Conservation (phyloP, 2,888 invertebrate genomes). For the Hypolimnas misippus region DNA sequence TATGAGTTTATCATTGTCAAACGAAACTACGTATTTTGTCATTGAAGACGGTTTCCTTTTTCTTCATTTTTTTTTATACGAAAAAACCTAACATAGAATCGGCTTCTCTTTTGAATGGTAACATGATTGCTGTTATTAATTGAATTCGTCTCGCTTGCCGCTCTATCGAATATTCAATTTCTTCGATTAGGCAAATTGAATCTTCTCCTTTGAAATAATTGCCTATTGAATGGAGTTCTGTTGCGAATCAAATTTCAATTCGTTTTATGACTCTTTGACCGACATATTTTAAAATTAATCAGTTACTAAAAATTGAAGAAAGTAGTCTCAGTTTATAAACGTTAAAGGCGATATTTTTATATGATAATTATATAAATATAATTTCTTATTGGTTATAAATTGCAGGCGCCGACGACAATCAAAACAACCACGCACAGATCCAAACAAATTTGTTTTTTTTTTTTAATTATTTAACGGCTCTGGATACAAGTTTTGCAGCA, state of each 20-base stretch:
- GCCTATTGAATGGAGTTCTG: not conserved
- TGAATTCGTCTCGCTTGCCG: not conserved
- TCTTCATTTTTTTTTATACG: too few species aligned
- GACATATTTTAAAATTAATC: not conserved
- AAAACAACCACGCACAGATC: too few species aligned
- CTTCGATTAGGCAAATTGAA: not conserved
- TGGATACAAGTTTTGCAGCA: too few species aligned
- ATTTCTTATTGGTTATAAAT: not conserved
- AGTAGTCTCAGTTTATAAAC: not conserved
- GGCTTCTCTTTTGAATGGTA: too few species aligned
- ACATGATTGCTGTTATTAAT: slow-evolving; percentile 3
- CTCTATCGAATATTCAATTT: not conserved
- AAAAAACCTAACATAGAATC: too few species aligned
- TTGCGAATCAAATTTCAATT: not conserved
- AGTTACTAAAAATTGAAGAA: too few species aligned
- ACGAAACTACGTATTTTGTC: too few species aligned
- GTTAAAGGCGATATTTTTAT: not conserved
- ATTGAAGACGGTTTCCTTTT: too few species aligned
- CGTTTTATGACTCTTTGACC: not conserved
- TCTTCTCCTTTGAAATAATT: not conserved
- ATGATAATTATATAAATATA: not conserved
- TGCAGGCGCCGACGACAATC: too few species aligned
- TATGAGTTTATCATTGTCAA: too few species aligned
- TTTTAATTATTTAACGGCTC: too few species aligned
- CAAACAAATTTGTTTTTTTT: too few species aligned